These are phyloP conservation scores for Scaptodrosophila latifasciaeformis DNA, from an alignment of 2,888 invertebrate genomes.

Conservation along the genomic window DNA sequence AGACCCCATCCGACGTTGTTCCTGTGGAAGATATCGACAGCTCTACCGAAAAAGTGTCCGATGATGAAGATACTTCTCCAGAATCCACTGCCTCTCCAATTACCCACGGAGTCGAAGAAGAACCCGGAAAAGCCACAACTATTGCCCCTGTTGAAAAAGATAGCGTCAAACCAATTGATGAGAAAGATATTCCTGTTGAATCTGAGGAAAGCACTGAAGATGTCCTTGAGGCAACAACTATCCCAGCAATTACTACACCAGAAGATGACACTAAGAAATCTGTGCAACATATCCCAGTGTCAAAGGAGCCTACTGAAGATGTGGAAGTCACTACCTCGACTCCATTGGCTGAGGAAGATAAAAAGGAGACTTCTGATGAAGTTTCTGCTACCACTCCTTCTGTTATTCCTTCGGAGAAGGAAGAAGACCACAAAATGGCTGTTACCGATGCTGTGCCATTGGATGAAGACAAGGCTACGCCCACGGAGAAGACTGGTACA, in stretches of 20 bases:
- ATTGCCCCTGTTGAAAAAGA: constrained; percentile 10
- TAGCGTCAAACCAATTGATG: not conserved
- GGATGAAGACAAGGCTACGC: constrained; percentile 10
- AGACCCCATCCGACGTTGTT: constrained; percentile 24
- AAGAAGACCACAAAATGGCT: constrained; percentile 18
- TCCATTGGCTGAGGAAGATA: constrained; percentile 17
- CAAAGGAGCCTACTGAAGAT: too few species aligned
- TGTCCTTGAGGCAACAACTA: constrained; percentile 20
- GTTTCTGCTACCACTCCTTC: not conserved
- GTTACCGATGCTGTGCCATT: constrained; percentile 14
- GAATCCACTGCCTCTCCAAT: constrained; percentile 21
- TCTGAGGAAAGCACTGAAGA: too few species aligned
- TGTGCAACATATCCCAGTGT: constrained; percentile 17
- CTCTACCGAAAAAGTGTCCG: constrained; percentile 16
- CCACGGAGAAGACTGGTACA: constrained; percentile 32
- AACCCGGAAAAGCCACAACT: constrained; percentile 4
- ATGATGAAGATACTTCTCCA: constrained; percentile 13
- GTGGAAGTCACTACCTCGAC: constrained; percentile 6
- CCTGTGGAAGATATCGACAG: constrained; percentile 29
- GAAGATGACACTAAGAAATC: constrained; percentile 20
- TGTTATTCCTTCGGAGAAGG: constrained; percentile 14
- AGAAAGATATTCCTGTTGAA: constrained; percentile 1
- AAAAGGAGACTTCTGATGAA: constrained; percentile 5
- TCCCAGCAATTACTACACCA: constrained; percentile 26
- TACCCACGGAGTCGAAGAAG: not conserved